Evolutionary conservation across 2,797 vertebrate genomes (phyloP).

Genomic region (Rhinatrema bivittatum): DNA sequence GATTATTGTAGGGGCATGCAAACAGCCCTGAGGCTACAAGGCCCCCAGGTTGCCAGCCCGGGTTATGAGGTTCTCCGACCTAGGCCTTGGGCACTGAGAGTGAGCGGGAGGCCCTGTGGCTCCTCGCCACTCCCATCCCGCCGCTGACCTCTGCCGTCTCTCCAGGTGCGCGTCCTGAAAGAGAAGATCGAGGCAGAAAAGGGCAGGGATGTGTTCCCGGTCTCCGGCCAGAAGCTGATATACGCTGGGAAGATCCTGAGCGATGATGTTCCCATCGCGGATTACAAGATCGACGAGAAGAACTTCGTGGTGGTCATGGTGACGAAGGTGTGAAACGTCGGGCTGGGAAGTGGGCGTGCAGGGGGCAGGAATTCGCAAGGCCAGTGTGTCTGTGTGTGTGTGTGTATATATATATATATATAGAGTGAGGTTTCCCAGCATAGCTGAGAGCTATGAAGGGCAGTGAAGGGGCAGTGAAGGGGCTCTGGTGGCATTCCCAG

Average conservation of each 20-base stretch:
- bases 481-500: too few relatives aligned
- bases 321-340: constrained; percentile 70
- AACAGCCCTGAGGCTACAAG: too few relatives aligned
- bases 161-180: constrained; percentile 77
- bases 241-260: constrained; percentile 87
- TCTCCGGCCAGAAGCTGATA: constrained; percentile 82
- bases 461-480: too few relatives aligned
- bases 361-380: too few relatives aligned
- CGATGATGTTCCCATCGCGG: constrained; percentile 78
- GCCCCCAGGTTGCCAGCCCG: too few relatives aligned
- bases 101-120: background rate
- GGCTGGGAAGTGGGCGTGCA: background rate
- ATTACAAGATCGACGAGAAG: constrained; percentile 85
- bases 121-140: background rate
- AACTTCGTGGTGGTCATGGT: constrained; percentile 90
- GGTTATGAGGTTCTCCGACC: too few relatives aligned
- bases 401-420: too few relatives aligned
- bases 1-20: too few relatives aligned
- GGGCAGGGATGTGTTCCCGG: constrained; percentile 75
- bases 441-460: too few relatives aligned
- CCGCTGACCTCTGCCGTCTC: constrained; percentile 4
- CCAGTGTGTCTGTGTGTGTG: too few relatives aligned
- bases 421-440: background rate
- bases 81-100: background rate
- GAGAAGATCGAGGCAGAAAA: constrained; percentile 83